These are phyloP conservation scores for Tonatia bakeri DNA, from an alignment of 2,113 vertebrate species.

Conservation along the genomic window DNA sequence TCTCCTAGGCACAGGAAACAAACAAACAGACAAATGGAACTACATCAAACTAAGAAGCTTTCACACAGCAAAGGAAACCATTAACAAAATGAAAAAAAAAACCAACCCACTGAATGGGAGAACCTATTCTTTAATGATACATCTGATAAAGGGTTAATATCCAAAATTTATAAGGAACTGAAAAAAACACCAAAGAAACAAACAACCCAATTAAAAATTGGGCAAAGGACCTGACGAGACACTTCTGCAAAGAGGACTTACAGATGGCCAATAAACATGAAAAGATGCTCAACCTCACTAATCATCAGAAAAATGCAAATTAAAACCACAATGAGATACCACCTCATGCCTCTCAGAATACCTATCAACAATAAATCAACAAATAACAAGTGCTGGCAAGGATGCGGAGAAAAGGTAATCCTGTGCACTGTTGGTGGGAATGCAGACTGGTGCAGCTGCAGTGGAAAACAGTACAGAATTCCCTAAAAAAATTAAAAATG, in stretches of 20 bases:
- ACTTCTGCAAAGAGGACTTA: too few species aligned
- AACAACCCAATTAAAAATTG: background rate
- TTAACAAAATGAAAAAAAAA: background rate
- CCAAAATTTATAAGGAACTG: background rate
- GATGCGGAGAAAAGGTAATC: background rate
- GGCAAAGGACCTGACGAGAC: background rate
- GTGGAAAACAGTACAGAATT: background rate
- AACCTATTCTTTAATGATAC: background rate
- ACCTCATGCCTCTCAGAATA: background rate
- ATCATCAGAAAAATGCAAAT: background rate
- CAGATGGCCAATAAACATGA: background rate
- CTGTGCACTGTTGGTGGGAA: background rate
- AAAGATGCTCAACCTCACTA: background rate
- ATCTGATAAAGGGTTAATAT: background rate
- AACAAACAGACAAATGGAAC: background rate
- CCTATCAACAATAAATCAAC: background rate
- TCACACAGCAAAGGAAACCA: background rate
- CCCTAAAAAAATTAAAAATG: background rate
- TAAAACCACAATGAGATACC: background rate
- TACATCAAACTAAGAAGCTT: background rate
- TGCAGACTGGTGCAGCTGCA: background rate
- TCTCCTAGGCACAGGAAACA: background rate
- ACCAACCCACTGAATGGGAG: background rate
- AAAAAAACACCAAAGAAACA: background rate
- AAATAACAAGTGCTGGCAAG: background rate